Evolutionary conservation across 2,888 invertebrate species (phyloP).

Genomic region (Tuta absoluta): DNA sequence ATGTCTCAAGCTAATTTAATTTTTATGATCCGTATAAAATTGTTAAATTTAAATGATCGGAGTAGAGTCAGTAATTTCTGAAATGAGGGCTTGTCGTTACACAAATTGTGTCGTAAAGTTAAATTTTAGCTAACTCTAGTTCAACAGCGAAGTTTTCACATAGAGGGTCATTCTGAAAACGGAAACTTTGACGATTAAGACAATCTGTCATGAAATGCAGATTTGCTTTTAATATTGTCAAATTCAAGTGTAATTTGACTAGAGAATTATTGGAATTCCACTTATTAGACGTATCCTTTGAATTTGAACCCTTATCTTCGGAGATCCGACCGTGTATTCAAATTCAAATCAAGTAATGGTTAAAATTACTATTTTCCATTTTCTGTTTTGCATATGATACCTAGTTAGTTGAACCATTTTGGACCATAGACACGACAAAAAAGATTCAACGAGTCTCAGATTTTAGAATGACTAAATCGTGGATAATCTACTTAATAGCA

Average conservation of each 20-base stretch:
- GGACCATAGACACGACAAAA: too few species aligned
- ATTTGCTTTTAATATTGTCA: slow-evolving; percentile 9
- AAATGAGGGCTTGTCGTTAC: not conserved
- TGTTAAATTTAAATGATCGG: not conserved
- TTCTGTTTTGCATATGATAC: too few species aligned
- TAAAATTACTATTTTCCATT: too few species aligned
- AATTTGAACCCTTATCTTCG: too few species aligned
- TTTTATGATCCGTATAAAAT: slow-evolving; percentile 6
- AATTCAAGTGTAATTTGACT: not conserved
- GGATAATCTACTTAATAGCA: not conserved
- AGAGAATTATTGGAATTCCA: too few species aligned
- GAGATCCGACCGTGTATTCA: too few species aligned
- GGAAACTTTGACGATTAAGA: slow-evolving; percentile 18
- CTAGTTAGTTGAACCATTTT: too few species aligned
- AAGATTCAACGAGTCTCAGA: too few species aligned
- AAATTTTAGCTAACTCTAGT: slow-evolving; percentile 16
- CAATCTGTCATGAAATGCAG: not conserved
- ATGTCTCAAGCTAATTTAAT: slow-evolving; percentile 4
- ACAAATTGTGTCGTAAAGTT: slow-evolving; percentile 11
- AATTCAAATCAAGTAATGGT: too few species aligned
- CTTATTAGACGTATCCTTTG: too few species aligned
- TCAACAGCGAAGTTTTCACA: slow-evolving; percentile 18
- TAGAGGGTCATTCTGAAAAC: not conserved
- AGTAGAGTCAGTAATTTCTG: not conserved
- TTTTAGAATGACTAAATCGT: not conserved